Percentiles rank a stretch among this genome's conserved stretches.
phyloP scores from a whole-genome alignment of 2,888 invertebrate species.

The Mesochorus sp. region DNA sequence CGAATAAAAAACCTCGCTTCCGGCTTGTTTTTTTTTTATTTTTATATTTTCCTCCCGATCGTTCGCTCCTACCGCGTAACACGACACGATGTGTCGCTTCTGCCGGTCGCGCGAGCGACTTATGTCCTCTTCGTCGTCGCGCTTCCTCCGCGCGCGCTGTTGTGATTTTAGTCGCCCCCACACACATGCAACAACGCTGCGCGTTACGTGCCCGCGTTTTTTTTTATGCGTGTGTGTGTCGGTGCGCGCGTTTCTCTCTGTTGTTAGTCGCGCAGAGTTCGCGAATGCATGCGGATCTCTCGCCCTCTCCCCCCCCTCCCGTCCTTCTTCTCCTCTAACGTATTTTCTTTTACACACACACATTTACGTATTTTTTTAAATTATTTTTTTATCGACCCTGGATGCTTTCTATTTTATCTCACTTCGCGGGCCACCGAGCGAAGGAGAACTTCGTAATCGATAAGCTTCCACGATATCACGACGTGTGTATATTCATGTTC shows the following conservation, averaged over 20 bases:
- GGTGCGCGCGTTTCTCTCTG: neutral
- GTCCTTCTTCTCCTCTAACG: conserved; percentile 3
- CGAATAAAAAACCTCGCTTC: neutral
- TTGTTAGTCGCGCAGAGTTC: conserved; percentile 3
- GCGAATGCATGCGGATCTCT: neutral
- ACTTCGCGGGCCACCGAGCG: neutral
- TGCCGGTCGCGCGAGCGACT: conserved; percentile 26
- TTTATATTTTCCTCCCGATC: neutral
- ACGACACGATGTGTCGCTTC: conserved; percentile 28
- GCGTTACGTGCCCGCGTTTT: too few relatives aligned
- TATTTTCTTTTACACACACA: neutral
- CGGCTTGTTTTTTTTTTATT: neutral
- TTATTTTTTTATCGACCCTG: conserved; percentile 3
- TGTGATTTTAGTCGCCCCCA: conserved; percentile 27
- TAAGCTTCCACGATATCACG: conserved; percentile 40
- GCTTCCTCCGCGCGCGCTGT: conserved; percentile 8
- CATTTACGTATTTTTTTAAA: neutral
- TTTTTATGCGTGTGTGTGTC: too few relatives aligned
- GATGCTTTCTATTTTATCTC: conserved; percentile 20
- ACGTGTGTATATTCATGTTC: neutral
- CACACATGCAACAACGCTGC: too few relatives aligned
- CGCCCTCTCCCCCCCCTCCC: neutral
- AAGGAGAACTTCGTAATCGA: conserved; percentile 49
- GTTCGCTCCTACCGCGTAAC: neutral
- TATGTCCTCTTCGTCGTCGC: neutral